Conservation (phyloP, 1,140 invertebrate genomes). For the Cyclargus thomasi region DNA sequence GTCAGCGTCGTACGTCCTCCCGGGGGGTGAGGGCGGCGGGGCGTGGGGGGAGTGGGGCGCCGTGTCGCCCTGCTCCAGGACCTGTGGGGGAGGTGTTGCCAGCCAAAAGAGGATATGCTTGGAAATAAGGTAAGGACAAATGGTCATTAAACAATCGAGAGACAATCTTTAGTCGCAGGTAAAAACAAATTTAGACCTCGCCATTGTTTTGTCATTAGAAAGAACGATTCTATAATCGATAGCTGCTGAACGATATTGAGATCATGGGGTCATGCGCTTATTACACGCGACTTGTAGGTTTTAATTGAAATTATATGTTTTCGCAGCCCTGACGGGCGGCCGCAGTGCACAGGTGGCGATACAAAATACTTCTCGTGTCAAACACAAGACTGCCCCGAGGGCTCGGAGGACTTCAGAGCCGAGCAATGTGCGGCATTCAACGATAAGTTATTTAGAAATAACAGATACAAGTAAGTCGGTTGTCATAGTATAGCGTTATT, state of each 20-base stretch:
- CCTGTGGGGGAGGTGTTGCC: conserved; percentile 93
- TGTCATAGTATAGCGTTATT: too few relatives aligned
- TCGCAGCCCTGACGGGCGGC: conserved; percentile 75
- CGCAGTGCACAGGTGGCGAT: conserved; percentile 82
- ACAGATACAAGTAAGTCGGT: conserved; percentile 83
- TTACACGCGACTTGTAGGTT: neutral
- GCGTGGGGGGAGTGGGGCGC: conserved; percentile 86
- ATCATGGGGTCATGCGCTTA: too few relatives aligned
- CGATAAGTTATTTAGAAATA: conserved; percentile 82
- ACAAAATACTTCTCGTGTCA: conserved; percentile 93
- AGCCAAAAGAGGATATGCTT: conserved; percentile 84
- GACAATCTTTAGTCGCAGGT: too few relatives aligned
- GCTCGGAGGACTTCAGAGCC: conserved; percentile 85
- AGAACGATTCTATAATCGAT: too few relatives aligned
- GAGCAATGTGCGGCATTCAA: conserved; percentile 92
- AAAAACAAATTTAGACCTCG: too few relatives aligned
- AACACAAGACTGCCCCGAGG: conserved; percentile 89
- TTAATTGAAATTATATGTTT: neutral
- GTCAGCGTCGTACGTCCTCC: conserved; percentile 79
- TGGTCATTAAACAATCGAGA: too few relatives aligned
- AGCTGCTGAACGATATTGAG: too few relatives aligned
- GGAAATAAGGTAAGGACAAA: conserved; percentile 75
- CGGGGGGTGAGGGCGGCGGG: conserved; percentile 76
- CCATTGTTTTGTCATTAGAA: too few relatives aligned
- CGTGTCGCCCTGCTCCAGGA: conserved; percentile 85